Evolutionary conservation across 2,888 invertebrate species (phyloP).

Genomic region (Microctonus hyperodae): DNA sequence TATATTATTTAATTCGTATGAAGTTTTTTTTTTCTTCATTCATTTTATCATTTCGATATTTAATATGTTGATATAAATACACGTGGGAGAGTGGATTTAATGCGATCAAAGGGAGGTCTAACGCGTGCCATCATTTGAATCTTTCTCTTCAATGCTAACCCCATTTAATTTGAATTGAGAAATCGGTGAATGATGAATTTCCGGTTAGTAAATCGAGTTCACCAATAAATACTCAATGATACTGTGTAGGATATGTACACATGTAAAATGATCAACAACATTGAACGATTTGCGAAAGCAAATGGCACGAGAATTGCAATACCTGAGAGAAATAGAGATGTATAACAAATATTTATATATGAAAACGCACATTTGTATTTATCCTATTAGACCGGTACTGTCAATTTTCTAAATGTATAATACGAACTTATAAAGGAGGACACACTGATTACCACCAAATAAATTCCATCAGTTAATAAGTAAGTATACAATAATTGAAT

Average conservation of each 20-base stretch:
- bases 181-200: constrained; percentile 33
- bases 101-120: background rate
- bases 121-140: constrained; percentile 11
- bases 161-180: constrained; percentile 23
- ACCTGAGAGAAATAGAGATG: background rate
- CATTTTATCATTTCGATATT: background rate
- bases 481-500: background rate
- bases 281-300: constrained; percentile 8
- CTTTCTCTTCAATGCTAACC: constrained; percentile 21
- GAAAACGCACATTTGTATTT: constrained; percentile 10
- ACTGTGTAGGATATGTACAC: constrained; percentile 2
- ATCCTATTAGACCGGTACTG: constrained; percentile 30
- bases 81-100: background rate
- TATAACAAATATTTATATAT: background rate
- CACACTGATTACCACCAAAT: background rate
- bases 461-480: background rate
- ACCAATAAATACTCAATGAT: constrained; percentile 28
- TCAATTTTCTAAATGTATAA: constrained; percentile 19
- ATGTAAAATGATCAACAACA: constrained; percentile 22
- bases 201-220: constrained; percentile 32
- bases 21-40: background rate
- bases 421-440: constrained; percentile 14
- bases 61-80: background rate
- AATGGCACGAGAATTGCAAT: constrained; percentile 23
- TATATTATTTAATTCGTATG: background rate